Base-by-base conservation (phyloP, 2,888 invertebrate genomes). In the Ernsta delagoae region DNA sequence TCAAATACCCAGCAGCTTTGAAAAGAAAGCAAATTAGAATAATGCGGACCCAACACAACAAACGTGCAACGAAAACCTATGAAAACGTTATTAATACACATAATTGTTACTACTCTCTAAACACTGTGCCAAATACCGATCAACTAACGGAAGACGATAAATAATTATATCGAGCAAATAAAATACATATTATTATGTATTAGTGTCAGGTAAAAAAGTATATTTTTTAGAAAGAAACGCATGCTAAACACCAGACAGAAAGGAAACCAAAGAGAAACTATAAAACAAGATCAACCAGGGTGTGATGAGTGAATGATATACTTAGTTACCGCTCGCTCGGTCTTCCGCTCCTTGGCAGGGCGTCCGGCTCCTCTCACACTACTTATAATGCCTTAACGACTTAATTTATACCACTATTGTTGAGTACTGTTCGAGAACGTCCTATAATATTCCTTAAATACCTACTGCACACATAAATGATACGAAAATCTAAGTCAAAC, bases 321-420 rank as follows among this genome's bases (percentile, higher is more conserved):
- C 2, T 31, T 70, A 70, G 70, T 70, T 70, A 70, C 70, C 70
- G 63, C 60, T 56, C 56, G 48, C 59, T 48, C 12, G 45, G 11
- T 16, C 59, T n/a, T n/a, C 62, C 59, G 57, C 56, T 24, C 12
- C 62, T 3, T 34, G 24, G 65, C 62, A 48, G 16, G 9, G 39
- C 12, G 8, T 53, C 66, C 59, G 48, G 59, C 66, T 39, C 64
- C 65, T 31, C 62, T 48, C 48, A 48, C 56, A 31, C 31, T 24
- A 54, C 34, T 54, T 24, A 34, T 11, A 11, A 31, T 31, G 31
- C 31, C 9, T 8, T 43, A 9, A 24, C 34, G 9, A 31, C 31
- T 24, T 24, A 54, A 34, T 5, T 11, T 34, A 56, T 5, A 31
- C 6, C 56, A 56, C 56, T 56, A 36, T 11, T n/a, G 36, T 11